phyloP scores from a whole-genome alignment of 2,113 vertebrate genomes.

The Hyaena hyaena region DNA sequence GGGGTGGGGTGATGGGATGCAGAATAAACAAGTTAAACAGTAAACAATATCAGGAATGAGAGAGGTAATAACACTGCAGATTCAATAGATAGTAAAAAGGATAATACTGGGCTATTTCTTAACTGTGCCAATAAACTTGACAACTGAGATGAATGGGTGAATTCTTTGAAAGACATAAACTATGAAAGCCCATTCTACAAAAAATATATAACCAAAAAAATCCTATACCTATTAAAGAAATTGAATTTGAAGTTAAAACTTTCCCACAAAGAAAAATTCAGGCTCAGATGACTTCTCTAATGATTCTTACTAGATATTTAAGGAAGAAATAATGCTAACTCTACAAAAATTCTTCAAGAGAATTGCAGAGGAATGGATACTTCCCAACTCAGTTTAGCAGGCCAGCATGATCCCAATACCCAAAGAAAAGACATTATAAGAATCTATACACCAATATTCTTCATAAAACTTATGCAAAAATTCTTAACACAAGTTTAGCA shows the following conservation, averaged over 20 bases:
- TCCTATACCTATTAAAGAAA: background rate
- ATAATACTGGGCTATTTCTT: background rate
- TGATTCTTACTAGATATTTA: background rate
- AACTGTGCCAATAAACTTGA: background rate
- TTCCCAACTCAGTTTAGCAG: background rate
- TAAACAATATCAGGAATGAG: background rate
- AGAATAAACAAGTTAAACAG: background rate
- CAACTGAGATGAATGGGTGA: background rate
- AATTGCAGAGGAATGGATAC: background rate
- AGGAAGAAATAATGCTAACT: slow-evolving; percentile 2
- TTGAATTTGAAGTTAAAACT: background rate
- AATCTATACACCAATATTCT: background rate
- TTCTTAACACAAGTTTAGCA: no score
- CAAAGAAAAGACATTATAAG: background rate
- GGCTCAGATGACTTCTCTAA: background rate
- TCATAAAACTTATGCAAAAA: background rate
- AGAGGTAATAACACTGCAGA: background rate
- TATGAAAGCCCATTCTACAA: background rate
- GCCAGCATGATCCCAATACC: background rate
- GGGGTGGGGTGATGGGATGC: no score
- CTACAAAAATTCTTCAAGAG: background rate
- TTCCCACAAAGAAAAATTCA: background rate
- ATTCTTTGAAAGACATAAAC: background rate
- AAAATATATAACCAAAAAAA: slow-evolving; percentile 8
- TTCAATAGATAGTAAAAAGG: background rate